Evolutionary conservation across 1,140 invertebrate species (phyloP), one percentile per base, ranked within the genome.

Genomic region (Drosophila ogumai): DNA sequence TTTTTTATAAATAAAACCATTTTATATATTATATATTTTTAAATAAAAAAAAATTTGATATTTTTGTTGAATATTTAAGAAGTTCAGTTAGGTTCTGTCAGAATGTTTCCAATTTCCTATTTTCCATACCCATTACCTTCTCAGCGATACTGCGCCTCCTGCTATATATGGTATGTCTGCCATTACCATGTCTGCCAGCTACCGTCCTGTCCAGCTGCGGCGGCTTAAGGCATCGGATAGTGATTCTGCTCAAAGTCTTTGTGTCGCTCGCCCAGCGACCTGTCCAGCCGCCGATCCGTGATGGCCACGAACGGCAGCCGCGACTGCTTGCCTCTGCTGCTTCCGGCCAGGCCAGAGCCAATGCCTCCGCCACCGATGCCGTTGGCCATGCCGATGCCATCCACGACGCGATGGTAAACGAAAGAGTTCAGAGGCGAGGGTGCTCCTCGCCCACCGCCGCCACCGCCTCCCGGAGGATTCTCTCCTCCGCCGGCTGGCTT

Each of bases 211-310:
- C 17, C 12, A 34, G 55, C 61, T 64, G 9, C 55, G 40, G 72
- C 61, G 43, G 44, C 81, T 88, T 92, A 92, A 91, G 91, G 91
- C 91, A 91, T 82, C 71, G 91, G 87, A 81, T 75, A 92, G 87
- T 91, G 79, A 84, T 92, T 92, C 74, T 92, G 90, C 82, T 92
- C 84, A 71, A 90, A 91, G 68, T 91, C 90, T 90, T 90, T 88
- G 67, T 90, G 86, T 28, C 76, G 82, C 47, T 88, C 82, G 1
- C 71, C 73, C 28, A 79, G 47, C 58, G 75, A 44, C 52, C 82
- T 91, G 56, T 92, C 91, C 49, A 92, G 67, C 6, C 91, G 80
- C 6, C 91, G 76, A 60, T 92, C 91, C 25, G 91, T 92, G 38
- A 92, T 92, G 56, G 91, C 91, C 54, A 92, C 91, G 71, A 92